phyloP scores from a whole-genome alignment of 2,797 vertebrate species.

The Arremon aurantiirostris region DNA sequence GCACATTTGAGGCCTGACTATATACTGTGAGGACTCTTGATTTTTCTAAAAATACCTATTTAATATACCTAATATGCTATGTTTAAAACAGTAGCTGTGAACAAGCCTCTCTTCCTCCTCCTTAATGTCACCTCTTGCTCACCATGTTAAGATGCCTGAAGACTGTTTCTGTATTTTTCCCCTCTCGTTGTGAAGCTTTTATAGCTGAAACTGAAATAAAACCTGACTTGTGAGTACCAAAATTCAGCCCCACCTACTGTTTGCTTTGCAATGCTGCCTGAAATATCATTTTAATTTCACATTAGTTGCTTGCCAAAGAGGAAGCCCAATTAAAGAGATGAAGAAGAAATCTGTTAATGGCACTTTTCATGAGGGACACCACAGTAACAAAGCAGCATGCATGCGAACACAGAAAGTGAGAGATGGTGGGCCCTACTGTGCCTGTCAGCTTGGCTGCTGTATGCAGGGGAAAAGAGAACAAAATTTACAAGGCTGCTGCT shows the following conservation, averaged over 20 bases:
- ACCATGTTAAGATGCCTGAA: neutral
- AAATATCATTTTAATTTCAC: constrained; percentile 41
- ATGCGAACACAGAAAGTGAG: neutral
- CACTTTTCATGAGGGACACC: neutral
- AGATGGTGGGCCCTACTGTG: constrained; percentile 6
- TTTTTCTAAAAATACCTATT: neutral
- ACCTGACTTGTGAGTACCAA: neutral
- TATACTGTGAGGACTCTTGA: neutral
- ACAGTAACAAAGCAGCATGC: neutral
- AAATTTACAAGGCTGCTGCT: neutral
- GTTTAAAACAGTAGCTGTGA: neutral
- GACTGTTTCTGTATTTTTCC: neutral
- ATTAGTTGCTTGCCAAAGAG: neutral
- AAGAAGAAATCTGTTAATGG: constrained; percentile 6
- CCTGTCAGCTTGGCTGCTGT: neutral
- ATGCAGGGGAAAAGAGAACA: neutral
- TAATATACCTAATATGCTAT: neutral
- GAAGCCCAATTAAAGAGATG: neutral
- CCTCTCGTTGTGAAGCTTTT: neutral
- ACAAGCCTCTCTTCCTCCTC: neutral
- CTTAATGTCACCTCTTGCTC: neutral
- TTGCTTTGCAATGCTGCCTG: neutral
- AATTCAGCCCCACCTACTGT: constrained; percentile 2
- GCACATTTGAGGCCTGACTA: neutral
- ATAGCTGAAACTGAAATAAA: neutral